Conservation (phyloP, 2,888 invertebrate species). For the Agriotes lineatus region DNA sequence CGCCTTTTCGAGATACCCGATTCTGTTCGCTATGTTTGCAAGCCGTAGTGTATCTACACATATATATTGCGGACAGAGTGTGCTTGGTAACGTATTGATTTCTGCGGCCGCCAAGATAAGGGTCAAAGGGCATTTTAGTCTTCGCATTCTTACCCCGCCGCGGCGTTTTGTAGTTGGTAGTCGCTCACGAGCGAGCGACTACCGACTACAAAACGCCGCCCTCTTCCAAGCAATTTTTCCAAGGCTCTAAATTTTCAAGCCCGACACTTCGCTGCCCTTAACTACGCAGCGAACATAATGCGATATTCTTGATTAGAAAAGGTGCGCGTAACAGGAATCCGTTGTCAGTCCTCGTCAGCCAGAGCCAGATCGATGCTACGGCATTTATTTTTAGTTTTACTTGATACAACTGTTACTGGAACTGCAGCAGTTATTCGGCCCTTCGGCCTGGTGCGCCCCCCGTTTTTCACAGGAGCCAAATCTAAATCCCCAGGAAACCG, state of each 20-base stretch:
- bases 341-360: constrained; percentile 44
- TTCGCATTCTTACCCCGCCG: constrained; percentile 40
- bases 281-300: constrained; percentile 4
- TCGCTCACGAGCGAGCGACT: too few relatives aligned
- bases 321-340: constrained; percentile 45
- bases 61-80: constrained; percentile 55
- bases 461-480: constrained; percentile 29
- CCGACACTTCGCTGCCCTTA: constrained; percentile 1
- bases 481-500: constrained; percentile 42
- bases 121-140: constrained; percentile 63
- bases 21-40: constrained; percentile 53
- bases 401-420: constrained; percentile 49
- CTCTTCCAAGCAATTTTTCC: too few relatives aligned
- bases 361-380: constrained; percentile 50
- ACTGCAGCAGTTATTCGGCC: too few relatives aligned
- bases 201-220: too few relatives aligned
- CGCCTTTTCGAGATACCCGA: constrained; percentile 45
- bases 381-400: constrained; percentile 55
- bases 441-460: constrained; percentile 10
- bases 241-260: too few relatives aligned
- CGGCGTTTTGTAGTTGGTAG: constrained; percentile 13
- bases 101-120: constrained; percentile 64
- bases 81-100: constrained; percentile 64
- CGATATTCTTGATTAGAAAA: constrained; percentile 41
- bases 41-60: constrained; percentile 54